phyloP scores from a whole-genome alignment of 2,888 invertebrate species.

The Scotopteryx bipunctaria region DNA sequence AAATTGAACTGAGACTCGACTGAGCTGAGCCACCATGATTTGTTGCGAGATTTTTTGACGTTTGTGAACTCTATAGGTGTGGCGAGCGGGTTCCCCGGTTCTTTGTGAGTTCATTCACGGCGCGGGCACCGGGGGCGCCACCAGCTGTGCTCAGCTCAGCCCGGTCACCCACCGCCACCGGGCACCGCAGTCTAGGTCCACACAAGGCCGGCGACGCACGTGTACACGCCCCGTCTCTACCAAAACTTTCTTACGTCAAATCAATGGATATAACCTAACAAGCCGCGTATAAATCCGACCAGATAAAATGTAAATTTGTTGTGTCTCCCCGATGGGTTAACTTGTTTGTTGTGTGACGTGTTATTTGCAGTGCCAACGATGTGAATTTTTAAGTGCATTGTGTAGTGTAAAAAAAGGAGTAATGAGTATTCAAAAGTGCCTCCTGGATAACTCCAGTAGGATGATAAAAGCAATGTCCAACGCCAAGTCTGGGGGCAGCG shows the following conservation, averaged over 20 bases:
- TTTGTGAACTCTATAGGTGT: slow-evolving; percentile 46
- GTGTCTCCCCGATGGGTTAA: slow-evolving; percentile 55
- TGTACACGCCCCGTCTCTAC: slow-evolving; percentile 42
- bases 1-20: slow-evolving; percentile 38
- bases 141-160: slow-evolving; percentile 55
- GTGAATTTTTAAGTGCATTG: slow-evolving; percentile 67
- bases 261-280: slow-evolving; percentile 83
- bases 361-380: slow-evolving; percentile 61
- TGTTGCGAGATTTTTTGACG: slow-evolving; percentile 36
- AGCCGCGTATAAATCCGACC: slow-evolving; percentile 49
- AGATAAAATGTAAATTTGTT: slow-evolving; percentile 68
- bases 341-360: slow-evolving; percentile 54
- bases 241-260: slow-evolving; percentile 82
- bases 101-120: slow-evolving; percentile 45
- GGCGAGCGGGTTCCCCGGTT: slow-evolving; percentile 43
- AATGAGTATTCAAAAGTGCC: slow-evolving; percentile 81
- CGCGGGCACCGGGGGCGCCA: slow-evolving; percentile 52
- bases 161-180: slow-evolving; percentile 37
- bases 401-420: slow-evolving; percentile 54
- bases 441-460: slow-evolving; percentile 80
- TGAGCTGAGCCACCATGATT: slow-evolving; percentile 35
- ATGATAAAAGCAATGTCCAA: slow-evolving; percentile 82
- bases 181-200: slow-evolving; percentile 58
- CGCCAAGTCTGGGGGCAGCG: slow-evolving; percentile 68
- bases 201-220: slow-evolving; percentile 47